Percentiles rank a stretch among this genome's conserved stretches.
Conservation (phyloP, 2,797 vertebrate genomes). For the Falco naumanni region DNA sequence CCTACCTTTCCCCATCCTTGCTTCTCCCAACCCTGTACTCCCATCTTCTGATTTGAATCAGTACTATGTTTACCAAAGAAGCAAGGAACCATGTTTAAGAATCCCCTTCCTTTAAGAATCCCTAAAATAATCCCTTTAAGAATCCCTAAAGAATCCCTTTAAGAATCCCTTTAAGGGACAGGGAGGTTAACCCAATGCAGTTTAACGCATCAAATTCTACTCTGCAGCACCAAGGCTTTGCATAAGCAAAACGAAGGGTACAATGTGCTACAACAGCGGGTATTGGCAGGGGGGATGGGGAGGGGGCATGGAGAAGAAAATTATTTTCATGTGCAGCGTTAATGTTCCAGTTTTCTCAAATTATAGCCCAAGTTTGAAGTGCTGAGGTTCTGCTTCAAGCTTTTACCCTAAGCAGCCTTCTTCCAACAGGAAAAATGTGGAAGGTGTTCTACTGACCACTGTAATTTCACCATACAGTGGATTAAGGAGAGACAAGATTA, state of each 20-base stretch:
- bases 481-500: neutral
- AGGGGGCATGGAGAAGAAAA: neutral
- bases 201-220: neutral
- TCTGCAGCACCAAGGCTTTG: neutral
- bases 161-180: neutral
- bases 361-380: neutral
- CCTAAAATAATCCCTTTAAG: too few relatives aligned
- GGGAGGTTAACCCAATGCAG: neutral
- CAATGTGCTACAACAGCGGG: neutral
- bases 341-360: neutral
- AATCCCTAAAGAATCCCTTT: too few relatives aligned
- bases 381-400: neutral
- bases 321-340: neutral
- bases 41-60: neutral
- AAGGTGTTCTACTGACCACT: neutral
- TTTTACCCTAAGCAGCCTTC: neutral
- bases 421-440: neutral
- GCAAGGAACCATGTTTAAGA: neutral
- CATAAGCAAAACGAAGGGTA: neutral
- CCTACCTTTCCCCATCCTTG: neutral
- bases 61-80: neutral
- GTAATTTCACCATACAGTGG: neutral
- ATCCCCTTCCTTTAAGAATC: neutral
- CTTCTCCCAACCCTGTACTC: neutral
- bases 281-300: fast-evolving